Base-by-base conservation (phyloP, 2,888 invertebrate species). In the Tipula lateralis region DNA sequence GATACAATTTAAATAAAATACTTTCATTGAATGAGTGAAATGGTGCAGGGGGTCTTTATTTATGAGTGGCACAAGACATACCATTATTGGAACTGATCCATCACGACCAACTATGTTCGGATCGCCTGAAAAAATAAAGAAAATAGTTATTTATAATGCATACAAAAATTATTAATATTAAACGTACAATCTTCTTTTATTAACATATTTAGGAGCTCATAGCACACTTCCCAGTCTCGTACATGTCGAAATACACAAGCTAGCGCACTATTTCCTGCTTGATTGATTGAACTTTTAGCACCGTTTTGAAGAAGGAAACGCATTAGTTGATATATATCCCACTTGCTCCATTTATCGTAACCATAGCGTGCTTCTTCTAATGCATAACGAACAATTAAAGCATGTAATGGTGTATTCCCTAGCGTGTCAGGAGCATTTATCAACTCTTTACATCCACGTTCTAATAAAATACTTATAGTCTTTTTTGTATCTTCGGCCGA, bases 401-500 rank as follows among this genome's bases (percentile, higher is more conserved):
- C 94, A 89, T 95, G 95, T 12, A 95, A 89, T 0, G 95, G 94
- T 0, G 95, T 95, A 88, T 95, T 95, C 0, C 94, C 94, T 84
- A 95, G 90, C 44, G 93, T 93, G 88, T 95, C 95, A 0, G 94
- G 93, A 84, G 93, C 92, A 88, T 95, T 95, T 83, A 95, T 93
- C 84, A 94, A 89, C 87, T 95, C 94, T 88, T 93, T 93, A 86
- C 95, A 93, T 0, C 95, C 95, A 85, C 94, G 93, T 87, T 95
- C 94, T 83, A 95, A 89, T 83, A 95, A 89, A 85, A 95, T 91
- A 86, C 94, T 92, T 84, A 94, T 92, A 0, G 94, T 94, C 84
- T 93, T 92, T 86, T 94, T 90, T 0, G 95, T 94, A 87, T 95
- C 94, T 87, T 94, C 94, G 0, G 94, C 94, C 1, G 93, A 92